Evolutionary conservation across 2,797 vertebrate species (phyloP).

Genomic region (Numenius phaeopus): DNA sequence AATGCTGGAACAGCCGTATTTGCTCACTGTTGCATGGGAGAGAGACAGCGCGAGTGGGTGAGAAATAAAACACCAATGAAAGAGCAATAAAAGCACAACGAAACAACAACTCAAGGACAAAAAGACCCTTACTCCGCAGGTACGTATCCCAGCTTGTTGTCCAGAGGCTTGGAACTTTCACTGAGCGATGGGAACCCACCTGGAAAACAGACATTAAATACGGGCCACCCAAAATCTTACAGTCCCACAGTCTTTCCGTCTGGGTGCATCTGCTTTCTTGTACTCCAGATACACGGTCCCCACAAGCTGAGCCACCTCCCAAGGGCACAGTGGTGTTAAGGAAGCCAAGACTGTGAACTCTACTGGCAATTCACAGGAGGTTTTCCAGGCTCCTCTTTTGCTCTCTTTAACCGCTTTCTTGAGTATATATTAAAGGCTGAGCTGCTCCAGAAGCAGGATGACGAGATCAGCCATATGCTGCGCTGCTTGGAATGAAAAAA

Average conservation of each 20-base stretch:
- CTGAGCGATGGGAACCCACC: constrained; percentile 45
- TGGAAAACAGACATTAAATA: not conserved
- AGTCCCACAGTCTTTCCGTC: not conserved
- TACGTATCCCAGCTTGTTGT: constrained; percentile 73
- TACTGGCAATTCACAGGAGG: not conserved
- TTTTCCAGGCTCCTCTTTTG: not conserved
- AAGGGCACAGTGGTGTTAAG: accelerated
- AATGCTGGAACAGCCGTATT: constrained; percentile 67
- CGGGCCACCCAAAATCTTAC: accelerated
- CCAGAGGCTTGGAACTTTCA: not conserved
- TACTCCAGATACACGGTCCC: accelerated
- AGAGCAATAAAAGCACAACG: not conserved
- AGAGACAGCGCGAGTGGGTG: not conserved
- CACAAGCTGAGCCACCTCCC: not conserved
- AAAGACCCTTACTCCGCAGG: constrained; percentile 74
- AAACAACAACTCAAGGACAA: not conserved
- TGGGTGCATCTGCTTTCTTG: not conserved
- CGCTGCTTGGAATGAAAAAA: not conserved
- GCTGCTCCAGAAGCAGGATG: not conserved
- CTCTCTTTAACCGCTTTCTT: not conserved
- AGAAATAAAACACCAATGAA: not conserved
- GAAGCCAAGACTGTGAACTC: not conserved
- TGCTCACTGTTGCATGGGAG: constrained; percentile 75
- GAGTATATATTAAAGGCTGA: not conserved
- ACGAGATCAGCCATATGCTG: not conserved